Base-by-base conservation (phyloP, 2,888 invertebrate genomes). In the Dolichopus griseipennis region DNA sequence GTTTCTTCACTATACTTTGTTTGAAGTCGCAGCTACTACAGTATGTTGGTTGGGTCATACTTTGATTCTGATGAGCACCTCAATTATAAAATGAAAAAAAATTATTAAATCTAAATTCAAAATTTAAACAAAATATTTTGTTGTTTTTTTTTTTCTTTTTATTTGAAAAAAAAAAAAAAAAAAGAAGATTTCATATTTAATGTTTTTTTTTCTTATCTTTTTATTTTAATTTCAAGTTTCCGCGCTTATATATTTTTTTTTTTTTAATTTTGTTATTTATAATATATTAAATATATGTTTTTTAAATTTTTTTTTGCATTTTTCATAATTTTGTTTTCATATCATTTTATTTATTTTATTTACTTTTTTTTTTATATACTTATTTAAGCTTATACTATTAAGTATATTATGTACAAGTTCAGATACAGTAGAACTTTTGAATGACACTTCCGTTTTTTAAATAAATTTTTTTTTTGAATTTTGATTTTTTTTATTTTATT, bases 341-440 rank as follows among this genome's bases (percentile, higher is more conserved):
- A 67, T 71, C 67, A 68, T 73, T 74, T 71, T 73, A 68, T 70
- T 72, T 70, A 67, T 67, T 70, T 69, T 71, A 70, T 52, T 4
- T 52, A 52, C 18, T 18, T 52, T 12, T 52, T 37, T 67, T 41
- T 68, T 70, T 72, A 73, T 73, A 70, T 72, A 72, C 67, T 73
- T 72, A 69, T 71, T 69, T 73, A 74, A 75, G 76, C 79, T 79
- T 79, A 80, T 76, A 73, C 79, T 79, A 79, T 79, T 79, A 79
- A 79, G 79, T 79, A 79, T 79, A 77, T 52, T 52, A 52, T 79
- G 76, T 79, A 76, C 73, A 74, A 72, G 64, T 64, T 37, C 64
- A 52, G 52, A 52, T 52, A 12, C 52, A 18, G 52, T 52, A 52
- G 52, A 52, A 52, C 52, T 52, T 27, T 52, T 52, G 52, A 52